phyloP scores from a whole-genome alignment of 53 echinoderm and acorn worm genomes.

The Temnopleurus reevesii region DNA sequence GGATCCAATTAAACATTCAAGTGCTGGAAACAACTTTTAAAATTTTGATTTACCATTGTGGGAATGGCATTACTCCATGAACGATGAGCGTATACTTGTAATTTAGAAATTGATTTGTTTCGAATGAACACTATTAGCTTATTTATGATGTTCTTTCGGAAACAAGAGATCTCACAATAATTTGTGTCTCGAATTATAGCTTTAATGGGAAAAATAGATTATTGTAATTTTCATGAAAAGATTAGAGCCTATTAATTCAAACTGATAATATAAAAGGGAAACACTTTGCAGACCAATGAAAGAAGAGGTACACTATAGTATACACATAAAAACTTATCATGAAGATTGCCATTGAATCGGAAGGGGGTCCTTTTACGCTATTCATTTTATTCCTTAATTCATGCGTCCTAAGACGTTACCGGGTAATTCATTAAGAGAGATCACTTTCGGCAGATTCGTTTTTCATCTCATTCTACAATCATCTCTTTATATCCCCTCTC shows the following conservation, averaged over 20 bases:
- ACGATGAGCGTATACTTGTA: too few species aligned
- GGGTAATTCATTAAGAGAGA: constrained; percentile 35
- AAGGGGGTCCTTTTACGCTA: constrained; percentile 4
- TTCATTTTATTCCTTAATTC: constrained; percentile 25
- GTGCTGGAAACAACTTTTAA: too few species aligned
- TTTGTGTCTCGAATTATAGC: too few species aligned
- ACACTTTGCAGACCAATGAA: not conserved
- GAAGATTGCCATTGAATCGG: constrained; percentile 31
- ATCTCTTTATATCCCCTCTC: constrained; percentile 11
- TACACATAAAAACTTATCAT: constrained; percentile 7
- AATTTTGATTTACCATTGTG: too few species aligned
- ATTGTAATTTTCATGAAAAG: constrained; percentile 23
- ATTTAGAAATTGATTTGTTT: too few species aligned
- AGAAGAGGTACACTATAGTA: constrained; percentile 11
- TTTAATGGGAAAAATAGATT: not conserved
- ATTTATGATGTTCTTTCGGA: too few species aligned
- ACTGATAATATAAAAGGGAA: not conserved
- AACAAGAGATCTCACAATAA: too few species aligned
- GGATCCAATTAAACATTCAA: too few species aligned
- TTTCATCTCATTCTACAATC: constrained; percentile 18
- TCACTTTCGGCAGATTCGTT: constrained; percentile 33
- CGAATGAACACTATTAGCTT: too few species aligned
- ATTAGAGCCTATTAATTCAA: not conserved
- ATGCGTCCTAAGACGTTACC: constrained; percentile 9
- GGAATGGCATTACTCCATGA: too few species aligned